These are phyloP conservation scores for Nematostella vectensis DNA, from an alignment of 92 coral and sea anemone genomes.

Conservation along the genomic window DNA sequence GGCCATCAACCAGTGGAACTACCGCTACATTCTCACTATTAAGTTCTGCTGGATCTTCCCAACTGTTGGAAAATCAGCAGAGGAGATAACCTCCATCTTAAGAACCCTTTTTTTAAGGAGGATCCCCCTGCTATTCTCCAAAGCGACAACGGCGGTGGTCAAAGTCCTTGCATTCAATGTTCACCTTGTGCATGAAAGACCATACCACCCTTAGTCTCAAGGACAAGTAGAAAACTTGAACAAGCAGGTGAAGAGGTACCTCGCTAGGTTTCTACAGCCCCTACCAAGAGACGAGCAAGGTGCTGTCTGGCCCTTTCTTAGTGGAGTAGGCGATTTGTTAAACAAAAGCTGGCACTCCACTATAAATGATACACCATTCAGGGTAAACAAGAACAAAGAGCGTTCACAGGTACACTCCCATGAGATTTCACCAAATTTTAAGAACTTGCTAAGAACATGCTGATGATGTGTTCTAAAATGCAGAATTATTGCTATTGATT, in stretches of 20 bases:
- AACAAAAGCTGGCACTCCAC: slow-evolving; percentile 18
- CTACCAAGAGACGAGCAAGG: too few relatives aligned
- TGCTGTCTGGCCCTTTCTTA: slow-evolving; percentile 26
- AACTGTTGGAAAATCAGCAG: slow-evolving; percentile 8
- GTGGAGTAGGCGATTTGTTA: slow-evolving; percentile 7
- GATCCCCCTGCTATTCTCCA: slow-evolving; percentile 18
- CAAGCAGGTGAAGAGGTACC: too few relatives aligned
- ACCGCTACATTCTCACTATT: slow-evolving; percentile 12
- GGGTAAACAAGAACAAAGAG: slow-evolving; percentile 13
- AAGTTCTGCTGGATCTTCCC: too few relatives aligned
- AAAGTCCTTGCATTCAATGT: slow-evolving; percentile 10
- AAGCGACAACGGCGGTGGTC: slow-evolving; percentile 25
- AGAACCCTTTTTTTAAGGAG: slow-evolving; percentile 7
- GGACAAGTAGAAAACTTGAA: too few relatives aligned
- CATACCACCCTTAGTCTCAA: slow-evolving; percentile 31
- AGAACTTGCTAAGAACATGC: too few relatives aligned
- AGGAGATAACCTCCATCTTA: slow-evolving; percentile 2
- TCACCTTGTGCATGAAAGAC: slow-evolving; percentile 19
- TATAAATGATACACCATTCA: slow-evolving; percentile 25
- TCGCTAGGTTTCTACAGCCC: too few relatives aligned
- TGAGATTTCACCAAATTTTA: too few relatives aligned
- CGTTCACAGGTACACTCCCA: slow-evolving; percentile 4
- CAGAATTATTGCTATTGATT: too few relatives aligned
- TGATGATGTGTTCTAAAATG: too few relatives aligned
- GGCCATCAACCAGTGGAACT: too few relatives aligned